Evolutionary conservation across 2,888 invertebrate genomes (phyloP), one percentile per base, ranked within the genome.

Genomic region (Cetonia aurata): DNA sequence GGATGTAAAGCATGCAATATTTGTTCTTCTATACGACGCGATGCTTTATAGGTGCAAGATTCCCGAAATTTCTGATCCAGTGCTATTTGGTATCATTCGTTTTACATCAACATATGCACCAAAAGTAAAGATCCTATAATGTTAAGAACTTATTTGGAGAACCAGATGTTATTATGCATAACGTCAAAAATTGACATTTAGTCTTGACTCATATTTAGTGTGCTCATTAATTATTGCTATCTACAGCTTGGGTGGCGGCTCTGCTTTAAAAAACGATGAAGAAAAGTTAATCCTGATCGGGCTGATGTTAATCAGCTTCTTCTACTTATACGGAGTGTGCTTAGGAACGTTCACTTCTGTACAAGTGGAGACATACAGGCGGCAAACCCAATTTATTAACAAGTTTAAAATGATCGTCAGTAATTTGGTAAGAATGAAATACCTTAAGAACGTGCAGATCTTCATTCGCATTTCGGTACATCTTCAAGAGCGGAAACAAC

Each of bases 401-500:
- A 71, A 52, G 59, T 71, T 67, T 25, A 71, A 71, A 53, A 67
- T 67, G 59, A 71, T 71, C 15, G 60, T 71, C 25, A 57, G 15
- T 31, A 59, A 71, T 60, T 52, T 71, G 59, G 60, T 59, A 57
- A 46, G 17, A 3, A 37, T 65, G 13, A 3, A 50, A 31, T 42
- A n/a, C 9, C 12, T n/a, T 44, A 15, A 31, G 31, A 55, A 6
- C 15, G n/a, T 55, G 9, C 17, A 15, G 37, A 41, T 48, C 12
- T 33, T 33, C 15, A 48, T 37, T 37, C 37, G 10, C 9, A 37
- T 9, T 37, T 37, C 10, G 37, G 6, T 10, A 37, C 1, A 37
- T 50, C 53, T 71, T 9, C 10, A 25, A 71, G 71, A 10, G 46
- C 1, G 46, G 37, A 1, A 53, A 71, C 19, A 69, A 71, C 10